Base-by-base conservation (phyloP, 1,140 invertebrate species). In the Micrasema minimum region DNA sequence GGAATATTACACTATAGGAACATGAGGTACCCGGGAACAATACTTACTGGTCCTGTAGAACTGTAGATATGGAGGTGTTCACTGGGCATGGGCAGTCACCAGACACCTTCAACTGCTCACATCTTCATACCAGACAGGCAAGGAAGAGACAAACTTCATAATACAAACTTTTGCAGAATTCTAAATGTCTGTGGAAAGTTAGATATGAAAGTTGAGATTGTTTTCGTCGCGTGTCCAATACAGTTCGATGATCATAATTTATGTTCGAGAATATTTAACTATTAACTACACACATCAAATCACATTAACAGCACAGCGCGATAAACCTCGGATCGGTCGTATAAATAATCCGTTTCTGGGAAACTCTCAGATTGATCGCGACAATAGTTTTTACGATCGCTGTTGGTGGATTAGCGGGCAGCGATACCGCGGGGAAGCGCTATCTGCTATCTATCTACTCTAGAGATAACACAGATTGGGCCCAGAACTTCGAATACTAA, bases 401-500 rank as follows among this genome's bases (percentile, higher is more conserved):
- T 14, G 51, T 31, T 14, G 22, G 18, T 6, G 26, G 26, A 31
- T 31, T 23, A 12, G 50, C 23, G 20, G 14, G 26, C 18, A 35
- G n/a, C 23, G 12, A 11, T 1, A 11, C 38, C 20, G 59, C 38
- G 59, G 67, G 43, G 43, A 23, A 43, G 53, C 20, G 38, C n/a
- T 43, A 62, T 46, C 45, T 35, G 31, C 38, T 12, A n/a, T 35
- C 53, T 37, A 16, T 41, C 22, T 45, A 12, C n/a, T 10, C 9
- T 16, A 23, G 41, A 14, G 62, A 72, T 72, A 72, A 66, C 57
- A 43, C 61, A 23, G 51, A 65, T 65, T 61, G 65, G 53, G 59
- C 37, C 53, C 14, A 14, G 50, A 14, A 55, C 35, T 51, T 23
- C 41, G 50, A 68, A 61, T 50, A 57, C 67, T 14, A 20, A 64